Conservation (phyloP, 2,888 invertebrate species). For the Limulus polyphemus region DNA sequence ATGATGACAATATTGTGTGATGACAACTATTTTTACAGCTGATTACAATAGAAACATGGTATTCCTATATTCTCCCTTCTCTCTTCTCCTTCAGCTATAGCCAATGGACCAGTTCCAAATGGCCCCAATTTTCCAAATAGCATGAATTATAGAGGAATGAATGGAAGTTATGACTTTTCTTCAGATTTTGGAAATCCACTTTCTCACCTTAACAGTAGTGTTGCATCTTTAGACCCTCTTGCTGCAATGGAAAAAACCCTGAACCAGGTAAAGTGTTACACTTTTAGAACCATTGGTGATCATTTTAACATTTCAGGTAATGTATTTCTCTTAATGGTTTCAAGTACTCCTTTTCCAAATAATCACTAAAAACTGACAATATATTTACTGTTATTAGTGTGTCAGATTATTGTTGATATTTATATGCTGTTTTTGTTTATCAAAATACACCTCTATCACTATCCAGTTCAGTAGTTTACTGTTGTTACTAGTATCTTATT, state of each 20-base stretch:
- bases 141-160: conserved; percentile 9
- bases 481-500: too few species aligned
- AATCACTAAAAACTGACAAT: too few species aligned
- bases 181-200: conserved; percentile 49
- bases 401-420: too few species aligned
- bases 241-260: conserved; percentile 88
- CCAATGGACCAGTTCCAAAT: conserved; percentile 25
- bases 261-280: conserved; percentile 37
- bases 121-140: conserved; percentile 23
- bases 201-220: conserved; percentile 70
- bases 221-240: conserved; percentile 75
- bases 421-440: too few species aligned
- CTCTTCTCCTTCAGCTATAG: conserved; percentile 16
- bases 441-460: too few species aligned
- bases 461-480: too few species aligned
- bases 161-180: neutral
- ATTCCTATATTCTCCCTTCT: conserved; percentile 1
- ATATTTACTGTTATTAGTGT: too few species aligned
- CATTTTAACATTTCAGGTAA: too few species aligned
- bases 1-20: neutral
- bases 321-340: too few species aligned
- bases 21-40: neutral
- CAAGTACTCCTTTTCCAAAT: too few species aligned
- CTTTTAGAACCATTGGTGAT: too few species aligned
- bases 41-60: neutral